Evolutionary conservation across 2,113 vertebrate genomes (phyloP).

Genomic region (Muscicapa adusta): DNA sequence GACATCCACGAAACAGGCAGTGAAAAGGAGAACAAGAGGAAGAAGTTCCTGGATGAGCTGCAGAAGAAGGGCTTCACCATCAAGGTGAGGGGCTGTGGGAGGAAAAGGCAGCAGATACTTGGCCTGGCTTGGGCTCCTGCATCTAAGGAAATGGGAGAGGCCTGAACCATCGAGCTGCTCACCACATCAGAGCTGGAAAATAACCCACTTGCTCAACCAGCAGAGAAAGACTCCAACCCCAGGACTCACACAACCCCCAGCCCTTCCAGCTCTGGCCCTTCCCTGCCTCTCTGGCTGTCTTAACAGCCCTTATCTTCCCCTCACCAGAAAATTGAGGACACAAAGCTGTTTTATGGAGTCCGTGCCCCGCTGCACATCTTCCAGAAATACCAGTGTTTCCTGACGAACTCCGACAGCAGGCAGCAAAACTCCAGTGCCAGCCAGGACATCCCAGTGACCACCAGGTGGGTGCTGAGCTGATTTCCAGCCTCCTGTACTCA

Average conservation of each 20-base stretch:
- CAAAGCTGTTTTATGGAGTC: conserved; percentile 81
- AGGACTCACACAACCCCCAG: background rate
- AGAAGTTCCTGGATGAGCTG: conserved; percentile 76
- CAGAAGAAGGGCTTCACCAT: conserved; percentile 73
- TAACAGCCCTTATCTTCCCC: background rate
- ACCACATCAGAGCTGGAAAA: background rate
- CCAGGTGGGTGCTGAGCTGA: conserved; percentile 67
- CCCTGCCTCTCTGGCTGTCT: background rate
- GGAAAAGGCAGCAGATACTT: background rate
- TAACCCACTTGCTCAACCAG: too few species aligned
- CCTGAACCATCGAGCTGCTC: background rate
- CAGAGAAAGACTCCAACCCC: background rate
- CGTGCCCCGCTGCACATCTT: conserved; percentile 73
- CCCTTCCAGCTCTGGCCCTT: background rate
- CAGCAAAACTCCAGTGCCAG: background rate
- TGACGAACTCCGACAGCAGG: conserved; percentile 69
- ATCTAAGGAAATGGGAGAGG: background rate
- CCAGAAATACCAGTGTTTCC: conserved; percentile 76
- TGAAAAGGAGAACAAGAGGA: conserved; percentile 52
- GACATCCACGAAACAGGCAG: background rate
- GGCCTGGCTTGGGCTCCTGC: background rate
- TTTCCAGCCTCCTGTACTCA: background rate
- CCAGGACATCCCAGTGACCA: background rate
- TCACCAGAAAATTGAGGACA: conserved; percentile 69
- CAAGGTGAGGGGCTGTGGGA: conserved; percentile 69